Conservation (phyloP, 2,797 vertebrate species). For the Lagorchestes hirsutus region DNA sequence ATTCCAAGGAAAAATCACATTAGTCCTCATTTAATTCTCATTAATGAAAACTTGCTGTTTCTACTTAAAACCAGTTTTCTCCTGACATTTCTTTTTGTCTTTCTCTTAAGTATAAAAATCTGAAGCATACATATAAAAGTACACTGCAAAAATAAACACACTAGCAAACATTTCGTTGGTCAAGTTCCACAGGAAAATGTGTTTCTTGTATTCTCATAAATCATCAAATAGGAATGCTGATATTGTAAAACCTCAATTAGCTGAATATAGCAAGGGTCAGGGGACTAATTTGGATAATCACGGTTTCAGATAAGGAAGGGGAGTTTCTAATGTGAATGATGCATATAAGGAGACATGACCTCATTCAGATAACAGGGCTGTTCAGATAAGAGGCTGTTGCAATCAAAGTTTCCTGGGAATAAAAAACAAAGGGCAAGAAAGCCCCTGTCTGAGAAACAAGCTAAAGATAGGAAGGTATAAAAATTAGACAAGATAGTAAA, state of each 20-base stretch:
- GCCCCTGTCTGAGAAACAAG: slow-evolving; percentile 51
- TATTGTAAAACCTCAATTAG: slow-evolving; percentile 72
- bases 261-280: slow-evolving; percentile 72
- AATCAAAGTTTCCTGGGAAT: slow-evolving; percentile 56
- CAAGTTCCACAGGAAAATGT: slow-evolving; percentile 9
- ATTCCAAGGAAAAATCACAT: background rate
- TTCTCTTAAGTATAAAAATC: background rate
- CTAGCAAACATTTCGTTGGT: slow-evolving; percentile 42
- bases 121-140: slow-evolving; percentile 4
- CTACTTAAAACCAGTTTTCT: background rate
- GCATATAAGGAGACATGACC: slow-evolving; percentile 40
- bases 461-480: slow-evolving; percentile 46
- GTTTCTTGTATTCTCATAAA: slow-evolving; percentile 53
- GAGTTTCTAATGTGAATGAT: slow-evolving; percentile 66
- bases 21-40: background rate
- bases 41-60: background rate
- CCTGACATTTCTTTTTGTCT: background rate
- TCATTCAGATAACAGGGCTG: slow-evolving; percentile 57
- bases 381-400: slow-evolving; percentile 60
- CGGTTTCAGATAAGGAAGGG: slow-evolving; percentile 65
- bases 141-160: background rate
- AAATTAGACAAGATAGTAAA: slow-evolving; percentile 16
- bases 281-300: slow-evolving; percentile 76
- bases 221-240: slow-evolving; percentile 63
- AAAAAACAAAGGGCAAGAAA: slow-evolving; percentile 58